phyloP scores from a whole-genome alignment of 2,888 invertebrate species.

The Leucophenga montana region DNA sequence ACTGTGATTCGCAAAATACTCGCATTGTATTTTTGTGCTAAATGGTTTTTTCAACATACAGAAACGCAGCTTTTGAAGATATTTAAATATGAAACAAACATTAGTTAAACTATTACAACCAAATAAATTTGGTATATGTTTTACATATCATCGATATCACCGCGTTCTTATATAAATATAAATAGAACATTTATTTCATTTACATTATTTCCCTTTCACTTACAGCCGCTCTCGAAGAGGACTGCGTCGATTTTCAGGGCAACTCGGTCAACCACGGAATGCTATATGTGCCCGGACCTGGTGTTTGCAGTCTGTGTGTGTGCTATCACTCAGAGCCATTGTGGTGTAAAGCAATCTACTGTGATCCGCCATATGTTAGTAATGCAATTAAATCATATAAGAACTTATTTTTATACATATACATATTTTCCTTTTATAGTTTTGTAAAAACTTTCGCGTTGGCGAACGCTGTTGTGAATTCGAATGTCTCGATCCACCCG shows the following conservation, averaged over 20 bases:
- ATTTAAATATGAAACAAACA: no score
- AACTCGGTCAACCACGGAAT: slow-evolving; percentile 84
- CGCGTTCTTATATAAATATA: no score
- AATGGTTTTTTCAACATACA: no score
- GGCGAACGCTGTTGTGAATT: slow-evolving; percentile 92
- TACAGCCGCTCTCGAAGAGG: slow-evolving; percentile 77
- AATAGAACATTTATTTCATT: no score
- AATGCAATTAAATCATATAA: slow-evolving; percentile 27
- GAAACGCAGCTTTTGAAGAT: no score
- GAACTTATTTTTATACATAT: no score
- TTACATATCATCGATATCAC: no score
- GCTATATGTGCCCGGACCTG: slow-evolving; percentile 88
- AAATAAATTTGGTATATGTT: no score
- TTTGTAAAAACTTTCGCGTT: slow-evolving; percentile 88
- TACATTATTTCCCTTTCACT: slow-evolving; percentile 7
- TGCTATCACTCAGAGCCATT: slow-evolving; percentile 89
- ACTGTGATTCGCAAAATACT: no score
- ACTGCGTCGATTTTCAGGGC: slow-evolving; percentile 89
- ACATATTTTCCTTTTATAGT: slow-evolving; percentile 74
- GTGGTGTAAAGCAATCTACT: slow-evolving; percentile 91
- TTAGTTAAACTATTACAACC: no score
- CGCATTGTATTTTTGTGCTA: no score
- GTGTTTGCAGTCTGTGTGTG: slow-evolving; percentile 88
- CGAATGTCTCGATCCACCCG: slow-evolving; percentile 86
- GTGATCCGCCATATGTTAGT: slow-evolving; percentile 89